Evolutionary conservation across 2,888 invertebrate species (phyloP).

Genomic region (Habroteleia sp.): DNA sequence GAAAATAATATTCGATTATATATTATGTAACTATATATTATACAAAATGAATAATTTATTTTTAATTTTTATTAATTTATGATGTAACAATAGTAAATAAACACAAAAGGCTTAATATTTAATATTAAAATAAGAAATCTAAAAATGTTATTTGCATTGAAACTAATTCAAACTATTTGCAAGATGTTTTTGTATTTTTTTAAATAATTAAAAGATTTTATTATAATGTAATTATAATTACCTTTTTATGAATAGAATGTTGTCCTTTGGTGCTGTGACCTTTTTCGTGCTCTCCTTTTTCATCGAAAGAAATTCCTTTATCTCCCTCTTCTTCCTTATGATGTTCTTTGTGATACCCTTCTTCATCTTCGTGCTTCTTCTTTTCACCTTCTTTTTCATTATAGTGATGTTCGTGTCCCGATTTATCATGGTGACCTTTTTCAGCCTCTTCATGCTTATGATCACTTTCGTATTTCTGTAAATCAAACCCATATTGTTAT

Average conservation of each 20-base stretch:
- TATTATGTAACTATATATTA: no score
- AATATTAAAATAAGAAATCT: no score
- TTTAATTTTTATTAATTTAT: no score
- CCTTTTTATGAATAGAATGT: constrained; percentile 81
- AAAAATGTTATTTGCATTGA: no score
- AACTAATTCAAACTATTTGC: no score
- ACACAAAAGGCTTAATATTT: no score
- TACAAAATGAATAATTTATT: no score
- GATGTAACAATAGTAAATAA: no score
- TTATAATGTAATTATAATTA: no score
- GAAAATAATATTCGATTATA: no score
- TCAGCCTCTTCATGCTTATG: constrained; percentile 78
- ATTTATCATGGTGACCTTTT: constrained; percentile 87
- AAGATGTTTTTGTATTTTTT: no score
- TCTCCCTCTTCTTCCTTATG: constrained; percentile 85
- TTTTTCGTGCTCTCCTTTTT: constrained; percentile 80
- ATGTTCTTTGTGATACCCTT: constrained; percentile 85
- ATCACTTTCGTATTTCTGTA: constrained; percentile 70
- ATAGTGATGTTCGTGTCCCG: constrained; percentile 85
- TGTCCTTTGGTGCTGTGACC: constrained; percentile 82
- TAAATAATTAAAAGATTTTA: no score
- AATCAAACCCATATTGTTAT: constrained; percentile 2
- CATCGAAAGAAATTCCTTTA: constrained; percentile 78
- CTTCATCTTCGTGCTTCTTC: constrained; percentile 85
- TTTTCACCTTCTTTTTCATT: constrained; percentile 85